Percentiles rank a stretch among this genome's conserved stretches.
Evolutionary conservation across 2,888 invertebrate genomes (phyloP).

Genomic region (Andrena marginata): DNA sequence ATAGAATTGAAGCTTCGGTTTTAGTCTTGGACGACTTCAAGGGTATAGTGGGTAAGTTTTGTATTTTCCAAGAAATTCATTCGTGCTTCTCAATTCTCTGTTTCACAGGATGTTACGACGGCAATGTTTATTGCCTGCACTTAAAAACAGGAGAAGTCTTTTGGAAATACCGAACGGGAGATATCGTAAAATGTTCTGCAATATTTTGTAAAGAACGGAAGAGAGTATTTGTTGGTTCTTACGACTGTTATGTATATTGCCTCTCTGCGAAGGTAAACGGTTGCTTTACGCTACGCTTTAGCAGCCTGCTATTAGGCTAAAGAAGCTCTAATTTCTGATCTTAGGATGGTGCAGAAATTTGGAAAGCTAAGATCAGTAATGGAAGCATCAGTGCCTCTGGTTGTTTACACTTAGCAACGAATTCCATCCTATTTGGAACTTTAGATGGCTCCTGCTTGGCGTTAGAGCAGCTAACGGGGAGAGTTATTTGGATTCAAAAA

Average conservation of each 20-base stretch:
- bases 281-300: background rate
- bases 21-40: conserved; percentile 84
- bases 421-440: conserved; percentile 86
- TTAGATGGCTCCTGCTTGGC: conserved; percentile 88
- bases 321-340: conserved; percentile 15
- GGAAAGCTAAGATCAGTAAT: conserved; percentile 82
- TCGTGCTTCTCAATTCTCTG: background rate
- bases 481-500: conserved; percentile 87
- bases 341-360: conserved; percentile 85
- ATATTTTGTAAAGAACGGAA: conserved; percentile 82
- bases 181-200: conserved; percentile 89
- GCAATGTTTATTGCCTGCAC: conserved; percentile 89
- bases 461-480: conserved; percentile 86
- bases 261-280: conserved; percentile 86
- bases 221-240: conserved; percentile 89
- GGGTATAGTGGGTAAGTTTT: conserved; percentile 88
- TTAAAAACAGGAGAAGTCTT: conserved; percentile 86
- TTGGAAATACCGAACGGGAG: conserved; percentile 88
- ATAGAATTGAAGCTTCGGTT: conserved; percentile 91
- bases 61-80: background rate
- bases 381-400: conserved; percentile 87
- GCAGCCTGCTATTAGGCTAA: no score
- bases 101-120: conserved; percentile 89
- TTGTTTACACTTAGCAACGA: conserved; percentile 73
- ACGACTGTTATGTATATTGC: conserved; percentile 89